Base-by-base conservation (phyloP, 2,888 invertebrate species). In the Podotricha telesiphe region DNA sequence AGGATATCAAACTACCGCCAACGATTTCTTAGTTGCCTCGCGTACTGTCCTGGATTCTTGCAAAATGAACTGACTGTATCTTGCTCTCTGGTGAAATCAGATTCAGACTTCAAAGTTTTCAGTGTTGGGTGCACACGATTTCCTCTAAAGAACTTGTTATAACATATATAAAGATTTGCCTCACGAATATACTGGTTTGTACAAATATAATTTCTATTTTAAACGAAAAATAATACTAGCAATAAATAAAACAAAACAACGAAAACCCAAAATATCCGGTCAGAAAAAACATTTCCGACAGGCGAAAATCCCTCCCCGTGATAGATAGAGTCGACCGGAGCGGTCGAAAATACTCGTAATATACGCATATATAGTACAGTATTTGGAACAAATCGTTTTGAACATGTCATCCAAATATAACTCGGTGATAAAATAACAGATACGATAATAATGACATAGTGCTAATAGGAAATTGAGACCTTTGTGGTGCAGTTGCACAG, bases 261-360 rank as follows among this genome's bases (percentile, higher is more conserved):
- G 34, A 55, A 37, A 59, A 17, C 2, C 45, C 45, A 59, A 59
- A 59, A 59, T 22, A 59, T 45, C 59, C 59, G 59, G 59, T 59
- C 59, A 45, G 59, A 11, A 17, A 28, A 59, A 45, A 45, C 45
- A 59, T 59, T 59, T 59, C 59, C 45, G 59, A 22, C 28, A 10
- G 10, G 11, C 58, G 58, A 59, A 58, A 20, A 59, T 28, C 10
- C n/a, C 22, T 11, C 45, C 1, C 28, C 22, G 22, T 45, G 59
- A 59, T 45, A 11, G 59, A 59, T 20, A 11, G 59, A 59, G 20
- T 22, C 22, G 59, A 59, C 17, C 45, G 45, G 45, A 45, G 42
- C 42, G n/a, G 17, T 17, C 45, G 0, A 55, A 28, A 53, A 55
- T 55, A 37, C 13, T 37, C 7, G 6, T 55, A 17, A 34, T 55